Evolutionary conservation across 2,113 vertebrate species (phyloP).

Genomic region (Triplophysa tibetana): DNA sequence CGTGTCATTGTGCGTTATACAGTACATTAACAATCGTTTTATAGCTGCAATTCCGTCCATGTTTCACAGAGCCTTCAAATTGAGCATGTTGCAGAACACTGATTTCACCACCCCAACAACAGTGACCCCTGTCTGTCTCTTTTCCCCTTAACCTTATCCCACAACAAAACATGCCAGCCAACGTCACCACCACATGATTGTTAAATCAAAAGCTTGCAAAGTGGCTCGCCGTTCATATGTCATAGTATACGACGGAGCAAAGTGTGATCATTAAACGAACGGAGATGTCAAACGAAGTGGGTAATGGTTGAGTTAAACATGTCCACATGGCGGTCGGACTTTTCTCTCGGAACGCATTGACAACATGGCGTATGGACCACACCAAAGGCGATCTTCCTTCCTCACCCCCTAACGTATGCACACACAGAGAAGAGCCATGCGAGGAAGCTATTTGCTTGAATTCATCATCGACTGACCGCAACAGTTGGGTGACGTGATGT

Average conservation of each 20-base stretch:
- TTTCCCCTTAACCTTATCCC: background rate
- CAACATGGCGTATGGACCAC: slow-evolving; percentile 24
- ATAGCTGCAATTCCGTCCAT: too few relatives aligned
- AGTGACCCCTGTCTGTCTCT: background rate
- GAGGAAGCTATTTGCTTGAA: background rate
- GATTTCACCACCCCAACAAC: background rate
- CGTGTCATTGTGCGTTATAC: too few relatives aligned
- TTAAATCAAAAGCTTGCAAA: background rate
- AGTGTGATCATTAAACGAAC: background rate
- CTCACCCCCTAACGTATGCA: background rate
- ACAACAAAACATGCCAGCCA: background rate
- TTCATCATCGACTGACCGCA: background rate
- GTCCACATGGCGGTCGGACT: slow-evolving; percentile 17
- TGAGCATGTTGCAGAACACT: background rate
- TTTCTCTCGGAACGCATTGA: background rate
- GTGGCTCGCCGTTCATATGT: background rate
- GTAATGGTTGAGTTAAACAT: background rate
- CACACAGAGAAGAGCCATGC: background rate
- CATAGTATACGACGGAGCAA: background rate
- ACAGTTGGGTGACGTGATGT: background rate
- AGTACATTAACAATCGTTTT: too few relatives aligned
- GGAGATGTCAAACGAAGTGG: background rate
- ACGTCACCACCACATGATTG: background rate
- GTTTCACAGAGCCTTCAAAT: too few relatives aligned
- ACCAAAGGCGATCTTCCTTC: background rate